Conservation (phyloP, 1,140 invertebrate species). For the Drosophila lini region DNA sequence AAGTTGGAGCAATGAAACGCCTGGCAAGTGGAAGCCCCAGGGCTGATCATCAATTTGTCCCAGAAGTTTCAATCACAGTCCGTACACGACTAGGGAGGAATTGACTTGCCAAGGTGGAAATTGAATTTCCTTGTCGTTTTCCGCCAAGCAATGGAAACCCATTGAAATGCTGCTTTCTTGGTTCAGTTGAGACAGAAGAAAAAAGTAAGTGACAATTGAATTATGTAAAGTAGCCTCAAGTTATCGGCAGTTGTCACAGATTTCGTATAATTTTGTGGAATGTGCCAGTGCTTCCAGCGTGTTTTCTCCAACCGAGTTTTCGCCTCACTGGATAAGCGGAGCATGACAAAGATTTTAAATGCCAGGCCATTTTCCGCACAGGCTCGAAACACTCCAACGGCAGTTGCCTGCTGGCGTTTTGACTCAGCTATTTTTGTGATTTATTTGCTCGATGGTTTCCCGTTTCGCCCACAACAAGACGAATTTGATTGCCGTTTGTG, state of each 20-base stretch:
- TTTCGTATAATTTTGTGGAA: slow-evolving; percentile 64
- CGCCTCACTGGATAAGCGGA: slow-evolving; percentile 36
- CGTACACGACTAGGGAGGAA: slow-evolving; percentile 5
- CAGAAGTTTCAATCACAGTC: slow-evolving; percentile 37
- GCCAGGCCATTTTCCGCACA: slow-evolving; percentile 10
- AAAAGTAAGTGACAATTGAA: slow-evolving; percentile 54
- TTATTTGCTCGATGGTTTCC: slow-evolving; percentile 45
- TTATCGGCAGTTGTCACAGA: slow-evolving; percentile 66
- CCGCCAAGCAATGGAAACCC: neutral
- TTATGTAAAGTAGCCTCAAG: slow-evolving; percentile 75
- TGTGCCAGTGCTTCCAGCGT: slow-evolving; percentile 23
- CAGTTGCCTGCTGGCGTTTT: slow-evolving; percentile 18
- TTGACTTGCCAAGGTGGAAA: slow-evolving; percentile 48
- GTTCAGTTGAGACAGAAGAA: slow-evolving; percentile 6
- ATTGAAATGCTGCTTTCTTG: slow-evolving; percentile 22
- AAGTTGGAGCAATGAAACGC: slow-evolving; percentile 19
- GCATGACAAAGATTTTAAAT: slow-evolving; percentile 30
- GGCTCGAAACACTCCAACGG: neutral
- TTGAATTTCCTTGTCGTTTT: slow-evolving; percentile 66
- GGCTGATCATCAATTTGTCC: slow-evolving; percentile 44
- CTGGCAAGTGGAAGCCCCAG: neutral
- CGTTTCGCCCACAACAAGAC: slow-evolving; percentile 35
- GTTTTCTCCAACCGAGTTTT: slow-evolving; percentile 15
- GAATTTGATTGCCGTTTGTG: slow-evolving; percentile 47
- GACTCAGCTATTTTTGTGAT: slow-evolving; percentile 59